A percentile compares a stretch with the other conserved stretches of the same genome.
These are phyloP conservation scores for Prinia subflava DNA, from an alignment of 2,113 vertebrate species.

Conservation along the genomic window DNA sequence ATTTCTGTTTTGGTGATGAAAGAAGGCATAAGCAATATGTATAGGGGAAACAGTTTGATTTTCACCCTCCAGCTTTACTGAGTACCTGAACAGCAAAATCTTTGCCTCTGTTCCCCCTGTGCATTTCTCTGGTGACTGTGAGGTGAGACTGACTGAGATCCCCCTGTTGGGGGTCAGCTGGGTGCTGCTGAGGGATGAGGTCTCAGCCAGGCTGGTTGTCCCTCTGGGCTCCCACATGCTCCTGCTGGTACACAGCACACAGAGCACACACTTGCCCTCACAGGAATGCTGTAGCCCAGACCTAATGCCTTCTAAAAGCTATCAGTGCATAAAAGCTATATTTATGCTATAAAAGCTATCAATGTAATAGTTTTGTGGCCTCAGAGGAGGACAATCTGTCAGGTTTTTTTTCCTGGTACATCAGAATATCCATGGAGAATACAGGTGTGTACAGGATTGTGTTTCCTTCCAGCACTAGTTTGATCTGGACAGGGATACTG, in stretches of 20 bases:
- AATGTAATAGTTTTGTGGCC: neutral
- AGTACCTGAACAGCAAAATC: neutral
- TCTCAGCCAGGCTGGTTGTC: neutral
- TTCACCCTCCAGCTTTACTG: neutral
- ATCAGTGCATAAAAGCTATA: neutral
- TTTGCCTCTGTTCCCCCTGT: neutral
- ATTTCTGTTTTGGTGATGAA: neutral
- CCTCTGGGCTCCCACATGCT: neutral
- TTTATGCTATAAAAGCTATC: neutral
- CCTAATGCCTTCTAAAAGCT: neutral
- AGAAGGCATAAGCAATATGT: neutral
- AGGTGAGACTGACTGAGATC: neutral
- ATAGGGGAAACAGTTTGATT: neutral
- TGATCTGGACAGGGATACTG: neutral
- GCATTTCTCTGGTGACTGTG: neutral
- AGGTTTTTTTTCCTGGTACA: neutral
- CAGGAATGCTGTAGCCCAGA: neutral
- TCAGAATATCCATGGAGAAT: neutral
- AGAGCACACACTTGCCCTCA: neutral
- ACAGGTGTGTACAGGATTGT: neutral
- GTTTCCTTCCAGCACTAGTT: neutral
- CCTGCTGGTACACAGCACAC: neutral
- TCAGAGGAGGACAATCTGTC: neutral
- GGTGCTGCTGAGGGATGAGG: accelerated
- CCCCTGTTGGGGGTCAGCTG: accelerated